Conservation (phyloP, 2,888 invertebrate species). For the Tenthredo livida region DNA sequence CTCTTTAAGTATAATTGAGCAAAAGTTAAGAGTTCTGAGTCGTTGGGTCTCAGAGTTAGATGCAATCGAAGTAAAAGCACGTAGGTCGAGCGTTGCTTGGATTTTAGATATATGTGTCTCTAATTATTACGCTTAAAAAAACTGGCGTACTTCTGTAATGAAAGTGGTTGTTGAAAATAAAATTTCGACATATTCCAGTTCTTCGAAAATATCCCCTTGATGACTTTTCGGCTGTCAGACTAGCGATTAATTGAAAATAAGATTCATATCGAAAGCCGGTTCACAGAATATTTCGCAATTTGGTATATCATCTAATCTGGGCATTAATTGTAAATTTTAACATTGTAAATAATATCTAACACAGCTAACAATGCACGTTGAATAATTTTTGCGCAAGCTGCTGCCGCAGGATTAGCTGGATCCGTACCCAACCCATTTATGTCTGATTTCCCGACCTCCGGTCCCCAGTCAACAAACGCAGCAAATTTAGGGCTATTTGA, state of each 20-base stretch:
- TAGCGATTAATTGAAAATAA: background rate
- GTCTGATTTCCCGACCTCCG: conserved; percentile 80
- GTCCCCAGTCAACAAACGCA: conserved; percentile 63
- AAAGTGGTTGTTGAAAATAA: no score
- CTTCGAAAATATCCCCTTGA: background rate
- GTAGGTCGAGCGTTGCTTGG: no score
- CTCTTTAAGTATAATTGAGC: no score
- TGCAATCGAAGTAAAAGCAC: no score
- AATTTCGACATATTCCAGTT: no score
- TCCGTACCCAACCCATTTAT: conserved; percentile 83
- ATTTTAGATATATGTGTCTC: no score
- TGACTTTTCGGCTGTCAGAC: background rate
- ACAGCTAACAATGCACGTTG: conserved; percentile 66
- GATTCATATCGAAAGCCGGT: background rate
- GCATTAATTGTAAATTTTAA: conserved; percentile 1
- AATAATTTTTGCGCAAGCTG: conserved; percentile 79
- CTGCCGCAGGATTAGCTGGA: conserved; percentile 79
- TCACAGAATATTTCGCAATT: background rate
- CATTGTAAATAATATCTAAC: conserved; percentile 35
- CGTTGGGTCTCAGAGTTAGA: no score
- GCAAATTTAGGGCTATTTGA: conserved; percentile 70
- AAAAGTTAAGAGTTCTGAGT: no score
- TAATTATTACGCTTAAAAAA: no score
- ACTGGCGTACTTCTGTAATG: no score
- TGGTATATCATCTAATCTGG: background rate